Evolutionary conservation across 2,888 invertebrate species (phyloP), one percentile per base, ranked within the genome.

Genomic region (Ennomos quercinarius): DNA sequence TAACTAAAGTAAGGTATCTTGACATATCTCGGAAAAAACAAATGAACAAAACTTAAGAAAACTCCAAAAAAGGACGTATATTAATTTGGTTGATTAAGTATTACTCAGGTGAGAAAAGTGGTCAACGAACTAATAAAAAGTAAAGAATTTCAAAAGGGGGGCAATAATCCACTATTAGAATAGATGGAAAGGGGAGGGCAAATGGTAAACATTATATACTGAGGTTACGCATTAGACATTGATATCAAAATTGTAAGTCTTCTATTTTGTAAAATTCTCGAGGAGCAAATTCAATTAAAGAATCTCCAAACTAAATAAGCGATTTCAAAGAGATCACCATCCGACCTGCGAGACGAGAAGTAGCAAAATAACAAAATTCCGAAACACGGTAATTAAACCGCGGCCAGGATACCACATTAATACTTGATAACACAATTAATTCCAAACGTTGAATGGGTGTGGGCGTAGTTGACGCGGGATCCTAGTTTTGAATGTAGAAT

Each of bases 371-470:
- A 62, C 58, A 56, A 64, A 63, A 61, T 65, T 69, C 57, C 40
- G 58, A 45, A 65, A 58, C 61, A 61, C 64, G 78, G 85, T 85
- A 86, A 89, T 89, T 88, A 91, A 73, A 77, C 81, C 77, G 68
- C 68, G 73, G 76, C 75, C 74, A 67, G 87, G 87, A 86, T 85
- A 84, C 78, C 76, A 77, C 87, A 89, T 91, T 91, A 91, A 92
- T 91, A 89, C 88, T 90, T 91, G 89, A 91, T 91, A 91, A 91
- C 88, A 87, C 89, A 90, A 90, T 91, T 91, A 91, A 90, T 90
- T 90, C 78, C 66, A 70, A 67, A 73, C 73, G 72, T 53, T 36
- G 40, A 39, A 11, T 45, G 65, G 55, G 9, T n/a, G 58, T 8
- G 70, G 76, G 6, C 48, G 12, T 11, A 5, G 9, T 48, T n/a